Percentiles rank a stretch among this genome's conserved stretches.
phyloP scores from a whole-genome alignment of 2,113 vertebrate species.

The Macquaria australasica region DNA sequence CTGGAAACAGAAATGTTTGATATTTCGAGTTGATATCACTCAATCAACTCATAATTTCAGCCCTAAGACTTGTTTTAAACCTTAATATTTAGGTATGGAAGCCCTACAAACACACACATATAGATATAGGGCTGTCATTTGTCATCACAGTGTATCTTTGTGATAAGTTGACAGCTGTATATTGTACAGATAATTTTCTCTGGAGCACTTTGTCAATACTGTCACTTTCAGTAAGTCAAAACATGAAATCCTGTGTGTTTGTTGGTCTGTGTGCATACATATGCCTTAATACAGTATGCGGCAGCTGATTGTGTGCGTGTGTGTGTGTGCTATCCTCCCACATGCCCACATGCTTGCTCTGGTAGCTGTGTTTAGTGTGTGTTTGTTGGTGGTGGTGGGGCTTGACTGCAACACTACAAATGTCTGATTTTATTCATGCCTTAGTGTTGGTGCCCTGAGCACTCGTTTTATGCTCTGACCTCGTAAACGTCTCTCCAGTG shows the following conservation, averaged over 20 bases:
- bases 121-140: slow-evolving; percentile 4
- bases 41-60: neutral
- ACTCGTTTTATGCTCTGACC: slow-evolving; percentile 40
- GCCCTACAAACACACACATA: neutral
- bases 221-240: slow-evolving; percentile 44
- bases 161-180: slow-evolving; percentile 44
- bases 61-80: neutral
- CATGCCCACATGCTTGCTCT: neutral
- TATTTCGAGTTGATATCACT: neutral
- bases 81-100: neutral
- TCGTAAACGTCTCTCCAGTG: slow-evolving; percentile 56
- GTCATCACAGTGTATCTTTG: neutral
- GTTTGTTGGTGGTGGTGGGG: neutral
- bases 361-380: neutral
- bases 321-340: neutral
- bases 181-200: slow-evolving; percentile 36
- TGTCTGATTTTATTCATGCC: slow-evolving; percentile 53
- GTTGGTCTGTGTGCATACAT: neutral
- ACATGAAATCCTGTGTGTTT: neutral
- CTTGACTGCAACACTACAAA: slow-evolving; percentile 43
- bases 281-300: too few species aligned
- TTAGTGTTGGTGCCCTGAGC: slow-evolving; percentile 33
- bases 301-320: neutral
- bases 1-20: neutral
- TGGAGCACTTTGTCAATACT: slow-evolving; percentile 36